A percentile compares a stretch with the other conserved stretches of the same genome.
These are phyloP conservation scores for Peromyscus leucopus DNA, from an alignment of 2,113 vertebrate genomes.

Conservation along the genomic window DNA sequence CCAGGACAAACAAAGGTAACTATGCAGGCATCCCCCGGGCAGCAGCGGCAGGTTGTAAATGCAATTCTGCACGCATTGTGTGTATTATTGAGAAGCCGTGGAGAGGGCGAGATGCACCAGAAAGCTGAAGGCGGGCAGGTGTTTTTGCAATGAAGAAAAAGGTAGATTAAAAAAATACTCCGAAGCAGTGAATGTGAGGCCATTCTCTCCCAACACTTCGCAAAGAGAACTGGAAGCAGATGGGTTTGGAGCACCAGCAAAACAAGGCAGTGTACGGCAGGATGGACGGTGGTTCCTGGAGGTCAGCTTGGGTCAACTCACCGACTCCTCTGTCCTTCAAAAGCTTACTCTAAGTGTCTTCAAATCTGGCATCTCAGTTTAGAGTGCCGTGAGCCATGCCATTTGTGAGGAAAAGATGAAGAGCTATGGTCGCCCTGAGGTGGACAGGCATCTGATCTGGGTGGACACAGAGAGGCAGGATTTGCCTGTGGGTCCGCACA, in stretches of 20 bases:
- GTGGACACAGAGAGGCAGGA: neutral
- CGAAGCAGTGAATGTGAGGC: neutral
- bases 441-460: neutral
- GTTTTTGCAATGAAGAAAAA: slow-evolving; percentile 40
- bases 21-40: neutral
- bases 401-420: neutral
- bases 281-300: neutral
- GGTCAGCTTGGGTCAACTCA: neutral
- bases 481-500: neutral
- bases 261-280: neutral
- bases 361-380: neutral
- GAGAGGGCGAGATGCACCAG: neutral
- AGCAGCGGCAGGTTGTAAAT: neutral
- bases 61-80: neutral
- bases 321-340: neutral
- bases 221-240: neutral
- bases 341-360: neutral
- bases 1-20: neutral
- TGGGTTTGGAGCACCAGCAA: neutral
- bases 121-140: slow-evolving; percentile 44
- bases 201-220: neutral
- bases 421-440: neutral
- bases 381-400: neutral
- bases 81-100: neutral
- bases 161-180: slow-evolving; percentile 7